phyloP scores from a whole-genome alignment of 2,113 vertebrate genomes.

The Pygathrix nemaeus region DNA sequence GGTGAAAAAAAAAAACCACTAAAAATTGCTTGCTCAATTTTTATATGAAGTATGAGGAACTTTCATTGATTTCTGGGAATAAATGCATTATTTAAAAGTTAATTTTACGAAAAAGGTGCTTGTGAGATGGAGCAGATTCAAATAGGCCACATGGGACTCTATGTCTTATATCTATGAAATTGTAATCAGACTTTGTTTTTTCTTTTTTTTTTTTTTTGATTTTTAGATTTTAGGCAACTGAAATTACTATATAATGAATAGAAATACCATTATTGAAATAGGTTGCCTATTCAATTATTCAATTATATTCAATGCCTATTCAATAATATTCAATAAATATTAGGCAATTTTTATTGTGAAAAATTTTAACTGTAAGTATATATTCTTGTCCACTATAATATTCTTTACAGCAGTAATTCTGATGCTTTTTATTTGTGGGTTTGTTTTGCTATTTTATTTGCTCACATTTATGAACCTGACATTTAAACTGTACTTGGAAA shows the following conservation, averaged over 20 bases:
- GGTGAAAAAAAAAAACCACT: conserved; percentile 41
- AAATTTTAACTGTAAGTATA: not conserved
- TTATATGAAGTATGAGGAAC: not conserved
- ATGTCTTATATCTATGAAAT: not conserved
- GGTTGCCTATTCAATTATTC: too few species aligned
- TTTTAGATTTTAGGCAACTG: not conserved
- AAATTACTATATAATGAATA: not conserved
- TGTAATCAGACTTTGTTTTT: not conserved
- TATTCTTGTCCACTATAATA: not conserved
- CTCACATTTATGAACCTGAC: not conserved
- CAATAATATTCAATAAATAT: not conserved
- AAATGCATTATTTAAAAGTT: not conserved
- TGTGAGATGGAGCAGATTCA: not conserved
- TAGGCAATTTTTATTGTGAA: not conserved
- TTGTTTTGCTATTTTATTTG: not conserved
- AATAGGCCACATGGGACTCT: not conserved
- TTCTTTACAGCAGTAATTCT: not conserved
- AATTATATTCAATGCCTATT: too few species aligned
- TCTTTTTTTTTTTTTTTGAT: not conserved
- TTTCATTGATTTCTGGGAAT: not conserved
- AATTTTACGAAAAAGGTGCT: not conserved
- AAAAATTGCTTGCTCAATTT: not conserved
- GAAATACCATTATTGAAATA: not conserved
- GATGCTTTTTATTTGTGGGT: not conserved
- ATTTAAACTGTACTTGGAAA: not conserved